Evolutionary conservation across 2,888 invertebrate species (phyloP).

Genomic region (Euzetes globulus): DNA sequence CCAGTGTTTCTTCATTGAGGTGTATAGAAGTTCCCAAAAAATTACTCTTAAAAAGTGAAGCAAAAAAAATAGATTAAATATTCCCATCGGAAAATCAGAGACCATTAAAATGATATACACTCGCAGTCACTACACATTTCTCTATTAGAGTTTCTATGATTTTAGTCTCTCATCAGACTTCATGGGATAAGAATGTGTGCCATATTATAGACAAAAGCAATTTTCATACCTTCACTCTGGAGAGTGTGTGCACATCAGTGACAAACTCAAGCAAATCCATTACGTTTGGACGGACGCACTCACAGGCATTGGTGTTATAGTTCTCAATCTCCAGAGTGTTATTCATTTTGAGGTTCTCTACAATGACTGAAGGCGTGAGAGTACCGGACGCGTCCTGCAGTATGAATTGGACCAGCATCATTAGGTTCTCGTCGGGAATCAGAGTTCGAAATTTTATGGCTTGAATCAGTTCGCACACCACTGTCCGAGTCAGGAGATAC

Average conservation of each 20-base stretch:
- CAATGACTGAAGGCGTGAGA: conserved; percentile 65
- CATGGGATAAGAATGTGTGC: not conserved
- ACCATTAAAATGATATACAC: not conserved
- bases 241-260: conserved; percentile 89
- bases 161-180: not conserved
- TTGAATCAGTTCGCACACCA: conserved; percentile 88
- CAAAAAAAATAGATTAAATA: conserved; percentile 32
- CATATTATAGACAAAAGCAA: not conserved
- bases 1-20: conserved; percentile 88
- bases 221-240: conserved; percentile 77
- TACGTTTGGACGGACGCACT: conserved; percentile 85
- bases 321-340: conserved; percentile 28
- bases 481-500: conserved; percentile 76
- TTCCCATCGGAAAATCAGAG: conserved; percentile 5
- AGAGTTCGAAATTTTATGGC: conserved; percentile 90
- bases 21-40: conserved; percentile 52
- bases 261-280: conserved; percentile 89
- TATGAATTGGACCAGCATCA: conserved; percentile 68
- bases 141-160: not conserved
- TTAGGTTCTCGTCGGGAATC: conserved; percentile 86
- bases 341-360: conserved; percentile 50
- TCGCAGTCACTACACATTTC: not conserved
- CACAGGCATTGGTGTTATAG: conserved; percentile 71
- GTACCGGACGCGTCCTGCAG: conserved; percentile 75
- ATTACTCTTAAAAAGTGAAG: conserved; percentile 54